Base-by-base conservation (phyloP, 2,113 vertebrate species). In the Lepus timidus region DNA sequence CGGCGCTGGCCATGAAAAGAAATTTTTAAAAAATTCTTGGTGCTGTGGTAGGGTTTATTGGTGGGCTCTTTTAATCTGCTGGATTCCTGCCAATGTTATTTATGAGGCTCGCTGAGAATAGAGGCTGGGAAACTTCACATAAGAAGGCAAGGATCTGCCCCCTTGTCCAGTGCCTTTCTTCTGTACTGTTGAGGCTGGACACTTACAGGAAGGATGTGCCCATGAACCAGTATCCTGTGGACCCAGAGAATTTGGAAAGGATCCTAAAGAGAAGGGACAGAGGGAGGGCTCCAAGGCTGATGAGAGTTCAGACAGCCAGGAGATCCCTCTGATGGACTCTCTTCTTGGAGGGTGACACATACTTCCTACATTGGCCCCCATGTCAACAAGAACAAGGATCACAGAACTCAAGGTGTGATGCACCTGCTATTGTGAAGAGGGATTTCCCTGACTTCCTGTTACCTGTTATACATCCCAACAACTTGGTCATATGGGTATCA, bases 161-260 rank as follows among this genome's bases (percentile, higher is more conserved):
- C 51, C 36, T 2, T 9, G 13, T 33, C 8, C 9, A 14, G 13
- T 7, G 33, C 29, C 81, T 84, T 64, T 61, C 44, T 36, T 51
- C 27, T 13, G 39, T 51, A 39, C 51, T 55, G 68, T 65, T 44
- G 75, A 90, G 9, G 3, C 44, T 31, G n/a, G 51, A 81, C 0
- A 3, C 12, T 23, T 4, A 13, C 0, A 12, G 51, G 4, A 78
- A n/a, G 20, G 6, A 10, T 33, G 51, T 27, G 25, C 27, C 73
- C 55, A 3, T 29, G 39, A 81, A 64, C 25, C 16, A 19, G n/a
- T 6, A 27, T 23, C 25, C 22, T 5, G 1, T 25, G 89, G 58
- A 82, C 31, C 29, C 39, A 74, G 55, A 55, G 44, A n/a, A 12
- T 49, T 62, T 83, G 33, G 52, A 64, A 74, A 19, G 70, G 71